Base-by-base conservation (phyloP, 64 coral and sea anemone species). In the Orbicella faveolata region DNA sequence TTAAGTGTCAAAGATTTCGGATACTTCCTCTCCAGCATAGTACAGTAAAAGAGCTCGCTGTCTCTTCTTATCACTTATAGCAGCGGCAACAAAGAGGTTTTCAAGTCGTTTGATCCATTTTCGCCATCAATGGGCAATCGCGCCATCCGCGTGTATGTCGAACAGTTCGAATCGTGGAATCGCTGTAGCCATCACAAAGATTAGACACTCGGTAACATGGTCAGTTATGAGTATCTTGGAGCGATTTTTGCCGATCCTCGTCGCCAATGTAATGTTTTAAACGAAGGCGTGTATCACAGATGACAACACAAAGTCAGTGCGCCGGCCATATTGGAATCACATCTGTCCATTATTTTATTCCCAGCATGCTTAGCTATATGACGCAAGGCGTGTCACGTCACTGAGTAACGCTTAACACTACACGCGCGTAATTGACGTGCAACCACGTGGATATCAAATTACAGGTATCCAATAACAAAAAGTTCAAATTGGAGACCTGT, bases 11-110 rank as follows among this genome's bases (percentile, higher is more conserved):
- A 90, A 68, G 73, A 79, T 90, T 55, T 90, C 55, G 8, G 55
- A 59, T 1, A 59, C 55, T 16, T 59, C 55, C 8, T 59, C 55
- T 59, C 55, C 55, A 1, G 55, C 55, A 59, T 59, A 59, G 55
- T 59, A 59, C 2, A 83, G 81, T 62, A 81, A 10, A 82, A 90
- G 64, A 90, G 77, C 73, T 70, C 75, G 25, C 70, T 80, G 88
- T 70, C 88, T 77, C 76, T 89, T 89, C 79, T 90, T 81, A 89
- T 89, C 55, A 57, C 51, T 73, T 9, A 90, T 80, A 7, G 16
- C 76, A 20, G 76, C 63, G 64, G 76, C 65, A 2, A 62, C 41
- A 74, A 59, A 59, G 15, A 59, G 23, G 74, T 74, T 55, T 77
- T 77, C 26, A 30, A 20, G 63, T 30, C 87, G 87, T 69, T 89